Conservation (phyloP, 2,113 vertebrate genomes). For the Psittacus erithacus region DNA sequence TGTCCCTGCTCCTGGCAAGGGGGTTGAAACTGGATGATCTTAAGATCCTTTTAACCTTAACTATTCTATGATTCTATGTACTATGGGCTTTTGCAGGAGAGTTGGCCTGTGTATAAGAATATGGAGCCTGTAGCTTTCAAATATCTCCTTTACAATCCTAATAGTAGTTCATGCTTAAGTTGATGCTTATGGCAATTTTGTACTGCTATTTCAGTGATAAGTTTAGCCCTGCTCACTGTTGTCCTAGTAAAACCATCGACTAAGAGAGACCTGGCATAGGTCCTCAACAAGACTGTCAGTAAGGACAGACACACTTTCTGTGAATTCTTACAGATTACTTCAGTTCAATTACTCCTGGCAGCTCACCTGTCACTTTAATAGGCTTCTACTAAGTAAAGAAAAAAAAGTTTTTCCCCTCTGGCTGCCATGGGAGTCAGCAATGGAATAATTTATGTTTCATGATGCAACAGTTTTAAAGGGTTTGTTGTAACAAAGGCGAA, state of each 20-base stretch:
- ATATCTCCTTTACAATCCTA: background rate
- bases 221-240: background rate
- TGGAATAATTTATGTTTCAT: background rate
- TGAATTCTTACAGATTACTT: background rate
- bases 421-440: background rate
- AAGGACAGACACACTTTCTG: background rate
- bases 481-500: background rate
- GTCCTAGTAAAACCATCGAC: background rate
- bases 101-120: background rate
- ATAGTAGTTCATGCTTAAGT: background rate
- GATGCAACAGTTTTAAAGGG: background rate
- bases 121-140: background rate
- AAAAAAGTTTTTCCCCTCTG: background rate
- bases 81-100: background rate
- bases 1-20: too few relatives aligned
- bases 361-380: conserved; percentile 20
- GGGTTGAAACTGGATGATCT: too few relatives aligned
- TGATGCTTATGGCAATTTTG: background rate
- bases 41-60: too few relatives aligned
- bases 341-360: background rate
- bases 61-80: too few relatives aligned
- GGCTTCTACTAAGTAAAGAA: background rate
- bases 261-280: background rate
- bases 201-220: background rate
- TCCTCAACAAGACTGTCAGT: background rate